Evolutionary conservation across 2,113 vertebrate genomes (phyloP).

Genomic region (Erpornis zantholeuca): DNA sequence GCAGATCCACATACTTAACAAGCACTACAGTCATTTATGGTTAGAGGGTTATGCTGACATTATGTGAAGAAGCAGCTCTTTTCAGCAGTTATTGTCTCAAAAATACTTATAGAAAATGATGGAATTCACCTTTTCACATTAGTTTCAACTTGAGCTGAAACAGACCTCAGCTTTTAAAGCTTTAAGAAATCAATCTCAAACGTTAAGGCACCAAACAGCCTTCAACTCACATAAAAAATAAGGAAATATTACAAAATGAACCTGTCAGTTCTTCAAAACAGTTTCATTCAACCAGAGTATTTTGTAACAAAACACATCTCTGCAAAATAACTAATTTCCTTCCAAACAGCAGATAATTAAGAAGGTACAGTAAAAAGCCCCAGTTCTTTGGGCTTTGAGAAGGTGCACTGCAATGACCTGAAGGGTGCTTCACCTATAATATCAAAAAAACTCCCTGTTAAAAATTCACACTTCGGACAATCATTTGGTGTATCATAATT

Average conservation of each 20-base stretch:
- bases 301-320: not conserved
- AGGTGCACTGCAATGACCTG: accelerated
- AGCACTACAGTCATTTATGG: not conserved
- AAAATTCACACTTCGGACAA: not conserved
- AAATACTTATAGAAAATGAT: accelerated
- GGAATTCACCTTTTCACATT: not conserved
- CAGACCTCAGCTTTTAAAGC: not conserved
- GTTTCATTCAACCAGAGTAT: not conserved
- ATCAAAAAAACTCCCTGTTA: not conserved
- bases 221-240: not conserved
- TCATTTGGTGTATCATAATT: not conserved
- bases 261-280: not conserved
- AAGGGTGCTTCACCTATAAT: accelerated
- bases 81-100: not conserved
- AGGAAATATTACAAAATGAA: not conserved
- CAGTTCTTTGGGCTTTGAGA: not conserved
- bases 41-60: not conserved
- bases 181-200: not conserved
- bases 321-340: accelerated
- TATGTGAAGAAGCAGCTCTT: accelerated
- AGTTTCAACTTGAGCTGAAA: not conserved
- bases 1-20: not conserved
- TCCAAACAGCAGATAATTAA: not conserved
- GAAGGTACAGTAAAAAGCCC: accelerated
- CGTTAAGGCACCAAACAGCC: not conserved